phyloP scores from a whole-genome alignment of 2,797 vertebrate genomes.

The Smutsia temminckii region DNA sequence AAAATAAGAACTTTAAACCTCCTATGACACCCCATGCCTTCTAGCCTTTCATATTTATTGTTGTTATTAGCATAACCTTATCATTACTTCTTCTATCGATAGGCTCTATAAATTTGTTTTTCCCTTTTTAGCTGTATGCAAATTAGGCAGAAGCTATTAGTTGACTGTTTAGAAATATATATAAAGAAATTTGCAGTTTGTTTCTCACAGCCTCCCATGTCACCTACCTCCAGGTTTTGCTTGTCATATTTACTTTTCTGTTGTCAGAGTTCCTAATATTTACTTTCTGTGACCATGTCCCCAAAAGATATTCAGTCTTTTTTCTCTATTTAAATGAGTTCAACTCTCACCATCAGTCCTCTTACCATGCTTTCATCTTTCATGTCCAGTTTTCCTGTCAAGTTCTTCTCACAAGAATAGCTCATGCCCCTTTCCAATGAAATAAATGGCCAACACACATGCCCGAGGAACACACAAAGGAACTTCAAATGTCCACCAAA shows the following conservation, averaged over 20 bases:
- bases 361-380: not conserved
- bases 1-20: not conserved
- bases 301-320: not conserved
- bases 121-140: not conserved
- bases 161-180: not conserved
- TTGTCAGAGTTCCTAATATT: slow-evolving; percentile 16
- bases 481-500: not conserved
- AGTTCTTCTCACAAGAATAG: not conserved
- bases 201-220: not conserved
- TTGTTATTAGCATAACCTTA: not conserved
- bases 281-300: not conserved
- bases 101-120: not conserved
- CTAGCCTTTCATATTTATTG: not conserved
- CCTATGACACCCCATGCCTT: not conserved
- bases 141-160: not conserved
- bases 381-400: not conserved
- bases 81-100: not conserved
- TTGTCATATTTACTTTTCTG: not conserved
- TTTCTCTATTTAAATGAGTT: slow-evolving; percentile 17
- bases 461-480: not conserved
- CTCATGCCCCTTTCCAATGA: not conserved
- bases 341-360: not conserved
- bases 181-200: not conserved
- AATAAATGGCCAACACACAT: not conserved
- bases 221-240: not conserved